Base-by-base conservation (phyloP, 1,140 invertebrate species). In the Lepidurus apus region DNA sequence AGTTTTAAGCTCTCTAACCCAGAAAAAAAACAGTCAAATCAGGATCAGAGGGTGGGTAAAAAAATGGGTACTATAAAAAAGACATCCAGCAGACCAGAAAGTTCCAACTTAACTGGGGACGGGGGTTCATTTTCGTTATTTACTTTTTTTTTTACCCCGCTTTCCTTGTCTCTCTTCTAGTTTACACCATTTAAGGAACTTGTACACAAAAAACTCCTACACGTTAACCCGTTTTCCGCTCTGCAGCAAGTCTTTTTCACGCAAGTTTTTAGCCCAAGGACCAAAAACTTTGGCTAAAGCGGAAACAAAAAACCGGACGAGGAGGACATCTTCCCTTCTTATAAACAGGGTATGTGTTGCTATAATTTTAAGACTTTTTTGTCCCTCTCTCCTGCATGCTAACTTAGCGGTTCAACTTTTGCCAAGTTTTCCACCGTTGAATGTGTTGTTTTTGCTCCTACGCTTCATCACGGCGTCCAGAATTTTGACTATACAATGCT, bases 121-220 rank as follows among this genome's bases (percentile, higher is more conserved):
- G 45, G 45, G 45, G 45, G 45, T 47, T 17, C 45, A 47, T 47
- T 17, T 11, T 11, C 10, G 45, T 34, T 34, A 17, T 10, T 47
- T 10, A 47, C 17, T 47, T 47, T 47, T 65, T 47, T 65, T 65
- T 65, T 9, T 65, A 13, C 13, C 17, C 21, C 13, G 3, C 13
- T 13, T 13, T 13, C 17, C 17, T 47, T 65, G 17, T 13, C 53
- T 65, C 53, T 65, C 53, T 65, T 13, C 17, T 21, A 65, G 17
- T 65, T 65, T 65, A 65, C 53, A 65, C 53, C 53, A 21, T 65
- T 21, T 65, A 65, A 65, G 53, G 53, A 65, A 65, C 53, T 65
- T 65, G 21, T 65, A 65, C 53, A 21, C 53, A 65, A 65, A 65
- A 65, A 65, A n/a, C 17, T 65, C 53, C 21, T 65, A 65, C 10